Evolutionary conservation across 2,888 invertebrate genomes (phyloP).

Genomic region (Eupsilia transversa): DNA sequence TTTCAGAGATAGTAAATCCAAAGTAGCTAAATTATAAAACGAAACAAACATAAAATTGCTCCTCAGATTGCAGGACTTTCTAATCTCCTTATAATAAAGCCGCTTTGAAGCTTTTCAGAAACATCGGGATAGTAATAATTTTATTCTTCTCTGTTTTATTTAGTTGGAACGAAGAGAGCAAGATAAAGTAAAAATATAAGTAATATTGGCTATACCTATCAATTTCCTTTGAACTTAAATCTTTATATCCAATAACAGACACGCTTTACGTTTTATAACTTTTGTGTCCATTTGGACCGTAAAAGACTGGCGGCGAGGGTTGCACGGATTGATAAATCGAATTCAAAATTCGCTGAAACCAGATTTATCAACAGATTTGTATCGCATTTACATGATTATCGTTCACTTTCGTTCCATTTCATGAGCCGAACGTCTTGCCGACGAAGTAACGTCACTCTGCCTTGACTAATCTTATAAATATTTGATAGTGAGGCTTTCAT

Average conservation of each 20-base stretch:
- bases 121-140: constrained; percentile 46
- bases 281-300: constrained; percentile 31
- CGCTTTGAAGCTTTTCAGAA: constrained; percentile 43
- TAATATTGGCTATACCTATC: constrained; percentile 42
- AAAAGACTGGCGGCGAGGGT: constrained; percentile 22
- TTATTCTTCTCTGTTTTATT: constrained; percentile 48
- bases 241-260: constrained; percentile 57
- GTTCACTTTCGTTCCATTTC: constrained; percentile 19
- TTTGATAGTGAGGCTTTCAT: constrained; percentile 48
- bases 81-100: constrained; percentile 65
- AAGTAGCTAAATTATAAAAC: constrained; percentile 26
- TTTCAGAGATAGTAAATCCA: constrained; percentile 5
- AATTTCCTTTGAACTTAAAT: constrained; percentile 54
- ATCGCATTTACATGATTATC: constrained; percentile 25
- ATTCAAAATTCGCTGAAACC: constrained; percentile 33
- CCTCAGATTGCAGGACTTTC: constrained; percentile 44
- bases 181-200: constrained; percentile 23
- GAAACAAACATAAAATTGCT: constrained; percentile 32
- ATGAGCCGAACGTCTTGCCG: constrained; percentile 14
- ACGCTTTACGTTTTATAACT: constrained; percentile 51
- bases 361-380: constrained; percentile 21
- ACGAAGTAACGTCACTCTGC: constrained; percentile 8
- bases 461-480: constrained; percentile 49
- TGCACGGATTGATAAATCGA: constrained; percentile 38
- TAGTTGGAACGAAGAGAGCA: constrained; percentile 19